Conservation (phyloP, 1,140 invertebrate genomes). For the Probaryconus sp. region DNA sequence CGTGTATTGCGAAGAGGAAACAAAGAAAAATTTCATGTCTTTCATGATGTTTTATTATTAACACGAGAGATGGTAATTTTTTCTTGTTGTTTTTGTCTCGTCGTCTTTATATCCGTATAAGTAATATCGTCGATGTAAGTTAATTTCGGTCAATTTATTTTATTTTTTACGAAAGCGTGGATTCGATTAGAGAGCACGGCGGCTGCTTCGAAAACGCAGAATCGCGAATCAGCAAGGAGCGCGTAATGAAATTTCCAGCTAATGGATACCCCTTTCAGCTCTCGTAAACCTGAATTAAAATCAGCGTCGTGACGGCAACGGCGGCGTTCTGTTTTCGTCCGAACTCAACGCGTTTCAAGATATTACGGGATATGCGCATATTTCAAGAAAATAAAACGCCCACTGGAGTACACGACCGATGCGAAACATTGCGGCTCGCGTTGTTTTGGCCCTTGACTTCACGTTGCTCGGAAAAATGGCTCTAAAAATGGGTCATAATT, state of each 20-base stretch:
- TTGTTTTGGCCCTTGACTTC: too few species aligned
- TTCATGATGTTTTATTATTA: too few species aligned
- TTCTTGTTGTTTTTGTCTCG: too few species aligned
- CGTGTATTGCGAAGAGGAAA: too few species aligned
- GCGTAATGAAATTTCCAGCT: slow-evolving; percentile 63
- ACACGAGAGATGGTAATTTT: too few species aligned
- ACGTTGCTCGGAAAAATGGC: slow-evolving; percentile 7
- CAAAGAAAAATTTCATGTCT: too few species aligned
- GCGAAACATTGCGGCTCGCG: slow-evolving; percentile 4
- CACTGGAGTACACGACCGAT: not conserved
- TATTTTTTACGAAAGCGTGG: slow-evolving; percentile 21
- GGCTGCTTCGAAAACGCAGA: slow-evolving; percentile 50
- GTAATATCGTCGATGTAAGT: not conserved
- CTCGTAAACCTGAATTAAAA: slow-evolving; percentile 66
- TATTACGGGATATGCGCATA: slow-evolving; percentile 58
- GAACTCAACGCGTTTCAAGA: slow-evolving; percentile 52
- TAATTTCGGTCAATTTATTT: not conserved
- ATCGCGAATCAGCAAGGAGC: slow-evolving; percentile 57
- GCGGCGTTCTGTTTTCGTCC: slow-evolving; percentile 57
- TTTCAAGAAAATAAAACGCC: slow-evolving; percentile 51
- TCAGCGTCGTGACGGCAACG: slow-evolving; percentile 62
- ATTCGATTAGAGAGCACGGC: slow-evolving; percentile 38
- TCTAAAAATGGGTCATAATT: too few species aligned
- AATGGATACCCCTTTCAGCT: slow-evolving; percentile 65
- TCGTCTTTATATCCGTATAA: not conserved